Base-by-base conservation (phyloP, 2,113 vertebrate species). In the Mus spicilegus region DNA sequence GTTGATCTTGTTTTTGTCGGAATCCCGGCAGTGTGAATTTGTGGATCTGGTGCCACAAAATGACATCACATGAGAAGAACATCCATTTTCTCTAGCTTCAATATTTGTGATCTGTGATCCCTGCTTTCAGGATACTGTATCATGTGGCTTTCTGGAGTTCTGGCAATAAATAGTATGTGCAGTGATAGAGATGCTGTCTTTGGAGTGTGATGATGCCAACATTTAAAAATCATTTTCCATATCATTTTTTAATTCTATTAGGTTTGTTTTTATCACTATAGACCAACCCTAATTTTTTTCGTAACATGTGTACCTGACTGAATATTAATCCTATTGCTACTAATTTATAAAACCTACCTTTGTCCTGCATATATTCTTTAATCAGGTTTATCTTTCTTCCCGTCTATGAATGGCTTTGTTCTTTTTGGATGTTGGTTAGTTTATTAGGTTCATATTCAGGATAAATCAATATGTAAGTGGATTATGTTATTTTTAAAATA, bases 101-200 rank as follows among this genome's bases (percentile, higher is more conserved):
- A 19, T 24, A n/a, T 24, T 49, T n/a, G 28, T 61, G 14, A 6
- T 56, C 4, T 19, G 6, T 30, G 7, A n/a, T 49, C 30, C 3
- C 1, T 13, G 6, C 13, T 11, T 49, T 24, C 39, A 61, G 14
- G 39, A 69, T 77, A 17, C 63, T 61, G 63, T 26, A 9, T 5
- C 0, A 1, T 46, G 26, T 26, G 61, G 58, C 22, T 61, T 86
- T 1, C 11, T 78, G 16, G 1, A 30, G 13, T 58, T 9, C 63
- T 36, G 20, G 17, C 33, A 7, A 1, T 4, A 69, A 54, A n/a
- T 13, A 7, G 10, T 1, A 2, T 2, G 2, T 70, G 2, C 1
- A 2, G 12, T 4, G 12, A 8, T 56, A 56, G 5, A 26, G 39
- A 11, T 75, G 39, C 49, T 33, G 0, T 33, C 16, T 19, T 2